Conservation (phyloP, 2,888 invertebrate genomes). For the Muschampia plurimacula region DNA sequence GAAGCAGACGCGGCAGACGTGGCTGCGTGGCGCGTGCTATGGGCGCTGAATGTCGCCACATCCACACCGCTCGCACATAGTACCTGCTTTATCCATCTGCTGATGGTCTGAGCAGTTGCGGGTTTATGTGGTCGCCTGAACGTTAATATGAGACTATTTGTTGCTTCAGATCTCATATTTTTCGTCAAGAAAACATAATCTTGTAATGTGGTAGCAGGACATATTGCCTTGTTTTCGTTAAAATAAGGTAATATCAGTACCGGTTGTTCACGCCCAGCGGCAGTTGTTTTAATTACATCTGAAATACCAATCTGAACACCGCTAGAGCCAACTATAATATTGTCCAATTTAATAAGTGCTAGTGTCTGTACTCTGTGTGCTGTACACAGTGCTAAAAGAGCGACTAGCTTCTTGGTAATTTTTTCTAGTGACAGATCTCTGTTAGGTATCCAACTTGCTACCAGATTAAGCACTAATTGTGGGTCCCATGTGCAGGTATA, state of each 20-base stretch:
- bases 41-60: slow-evolving; percentile 25
- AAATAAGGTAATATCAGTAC: neutral
- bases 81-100: slow-evolving; percentile 14
- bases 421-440: neutral
- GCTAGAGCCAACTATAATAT: neutral
- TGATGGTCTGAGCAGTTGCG: slow-evolving; percentile 4
- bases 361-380: slow-evolving; percentile 16
- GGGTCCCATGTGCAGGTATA: slow-evolving; percentile 45
- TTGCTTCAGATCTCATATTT: neutral
- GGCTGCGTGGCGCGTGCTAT: slow-evolving; percentile 39
- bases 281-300: slow-evolving; percentile 11
- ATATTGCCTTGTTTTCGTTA: neutral
- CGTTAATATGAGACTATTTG: neutral
- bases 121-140: neutral
- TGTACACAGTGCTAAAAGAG: slow-evolving; percentile 12
- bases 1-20: slow-evolving; percentile 39
- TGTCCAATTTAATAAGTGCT: slow-evolving; percentile 5
- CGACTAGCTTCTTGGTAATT: slow-evolving; percentile 12
- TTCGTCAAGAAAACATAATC: neutral
- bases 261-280: slow-evolving; percentile 3
- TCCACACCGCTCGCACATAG: slow-evolving; percentile 19
- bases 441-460: slow-evolving; percentile 3
- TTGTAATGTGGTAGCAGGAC: neutral
- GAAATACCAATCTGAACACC: neutral
- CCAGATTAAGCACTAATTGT: slow-evolving; percentile 20